Evolutionary conservation across 2,113 vertebrate genomes (phyloP).

Genomic region (Pituophis catenifer): DNA sequence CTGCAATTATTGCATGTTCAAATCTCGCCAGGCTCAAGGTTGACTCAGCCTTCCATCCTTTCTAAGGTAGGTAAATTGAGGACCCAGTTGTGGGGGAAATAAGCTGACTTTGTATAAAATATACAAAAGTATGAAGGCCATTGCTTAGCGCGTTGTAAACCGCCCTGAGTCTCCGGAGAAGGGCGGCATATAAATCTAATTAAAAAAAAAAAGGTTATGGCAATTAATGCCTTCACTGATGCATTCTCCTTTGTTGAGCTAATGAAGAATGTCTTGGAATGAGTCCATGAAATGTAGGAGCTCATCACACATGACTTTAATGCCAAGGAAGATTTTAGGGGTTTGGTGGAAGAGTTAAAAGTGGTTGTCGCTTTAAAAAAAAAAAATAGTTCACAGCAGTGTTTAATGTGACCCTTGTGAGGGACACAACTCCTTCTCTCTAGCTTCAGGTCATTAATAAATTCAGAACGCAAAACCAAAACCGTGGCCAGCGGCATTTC

Average conservation of each 20-base stretch:
- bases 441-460: constrained; percentile 17
- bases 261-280: background rate
- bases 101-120: too few species aligned
- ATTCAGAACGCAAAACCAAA: constrained; percentile 21
- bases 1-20: too few species aligned
- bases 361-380: background rate
- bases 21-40: too few species aligned
- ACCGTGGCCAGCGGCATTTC: constrained; percentile 36
- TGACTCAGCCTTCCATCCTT: too few species aligned
- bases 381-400: background rate
- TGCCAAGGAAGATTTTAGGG: background rate
- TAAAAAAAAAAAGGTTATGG: background rate
- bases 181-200: too few species aligned
- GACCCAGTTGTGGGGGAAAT: too few species aligned
- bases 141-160: too few species aligned
- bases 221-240: background rate
- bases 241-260: background rate
- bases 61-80: too few species aligned
- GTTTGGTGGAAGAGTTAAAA: background rate
- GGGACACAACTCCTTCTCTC: background rate
- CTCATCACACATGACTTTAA: background rate
- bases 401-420: background rate
- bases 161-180: too few species aligned
- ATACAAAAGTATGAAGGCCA: too few species aligned
- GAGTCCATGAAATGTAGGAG: background rate